These are phyloP conservation scores for Sphaeridia pumilis DNA, from an alignment of 2,888 invertebrate genomes.

Conservation along the genomic window DNA sequence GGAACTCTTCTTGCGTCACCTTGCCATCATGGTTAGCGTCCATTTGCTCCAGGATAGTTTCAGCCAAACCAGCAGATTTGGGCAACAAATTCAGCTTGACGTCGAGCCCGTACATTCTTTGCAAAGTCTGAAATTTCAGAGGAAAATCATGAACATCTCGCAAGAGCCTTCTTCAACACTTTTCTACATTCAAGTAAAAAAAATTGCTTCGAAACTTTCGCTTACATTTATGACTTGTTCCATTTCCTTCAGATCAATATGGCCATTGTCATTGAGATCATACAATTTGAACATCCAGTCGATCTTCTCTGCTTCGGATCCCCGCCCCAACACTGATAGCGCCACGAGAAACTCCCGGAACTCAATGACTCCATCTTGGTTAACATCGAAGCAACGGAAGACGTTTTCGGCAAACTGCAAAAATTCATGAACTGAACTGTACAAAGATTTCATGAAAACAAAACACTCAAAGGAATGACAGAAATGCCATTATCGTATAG, in stretches of 20 bases:
- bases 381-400: constrained; percentile 7
- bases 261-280: constrained; percentile 6
- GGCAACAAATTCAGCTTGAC: not conserved
- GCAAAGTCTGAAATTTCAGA: not conserved
- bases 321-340: constrained; percentile 1
- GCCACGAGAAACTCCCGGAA: constrained; percentile 9
- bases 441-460: too few relatives aligned
- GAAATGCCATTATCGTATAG: too few relatives aligned
- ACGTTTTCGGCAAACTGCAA: constrained; percentile 9
- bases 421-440: too few relatives aligned
- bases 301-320: constrained; percentile 4
- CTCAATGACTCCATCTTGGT: constrained; percentile 2
- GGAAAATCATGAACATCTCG: too few relatives aligned
- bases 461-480: too few relatives aligned
- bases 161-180: not conserved
- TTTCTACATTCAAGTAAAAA: too few relatives aligned
- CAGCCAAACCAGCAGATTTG: not conserved
- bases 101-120: constrained; percentile 1
- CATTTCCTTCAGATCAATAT: constrained; percentile 1
- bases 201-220: not conserved
- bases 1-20: not conserved
- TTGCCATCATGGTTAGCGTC: constrained; percentile 7
- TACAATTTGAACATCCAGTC: constrained; percentile 8
- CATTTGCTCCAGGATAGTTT: not conserved
- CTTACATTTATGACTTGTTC: not conserved